Evolutionary conservation across 64 coral and sea anemone genomes (phyloP), one percentile per base, ranked within the genome.

Genomic region (Anthopleura sola): DNA sequence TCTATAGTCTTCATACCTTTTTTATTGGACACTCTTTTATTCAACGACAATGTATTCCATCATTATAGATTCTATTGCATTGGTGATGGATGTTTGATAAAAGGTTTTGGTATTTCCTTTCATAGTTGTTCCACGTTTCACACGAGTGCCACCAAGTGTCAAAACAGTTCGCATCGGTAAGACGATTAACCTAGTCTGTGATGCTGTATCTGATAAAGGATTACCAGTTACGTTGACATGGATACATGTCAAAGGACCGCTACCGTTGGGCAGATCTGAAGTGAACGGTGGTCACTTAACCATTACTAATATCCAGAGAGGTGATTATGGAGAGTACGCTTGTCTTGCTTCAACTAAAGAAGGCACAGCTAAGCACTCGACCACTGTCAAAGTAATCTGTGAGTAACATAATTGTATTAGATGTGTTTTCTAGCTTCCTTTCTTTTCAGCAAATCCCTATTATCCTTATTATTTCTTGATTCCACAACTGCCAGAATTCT

Each of bases 121-220:
- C 21, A n/a, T 50, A 98, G 95, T 91, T 77, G 90, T 91, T 36
- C 95, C 95, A 81, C 82, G 64, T 57, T 98, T 98, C 49, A 98
- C 84, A 5, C 53, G 77, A 75, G 92, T 88, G 26, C 89, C 92
- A 68, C 83, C 89, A 54, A 88, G 86, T 36, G 83, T 94, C 76
- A 53, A 93, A 85, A 91, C 89, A 31, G 69, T 94, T 34, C 89
- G 89, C 75, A 78, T 89, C 31, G 92, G 89, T 46, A 89, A 94
- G 49, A 88, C 83, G 17, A 86, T 97, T 38, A 60, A 53, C 18
- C 87, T 97, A 18, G 75, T 40, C 38, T 97, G 94, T 44, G 24
- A 78, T 44, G 92, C 95, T 17, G 85, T 91, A 1, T 94, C 92
- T 32, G 83, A 94, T 50, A 83, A 75, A 28, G 64, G 78, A 36